These are phyloP conservation scores for Oscheius sp. DNA, from an alignment of 2,888 invertebrate species.

Conservation along the genomic window DNA sequence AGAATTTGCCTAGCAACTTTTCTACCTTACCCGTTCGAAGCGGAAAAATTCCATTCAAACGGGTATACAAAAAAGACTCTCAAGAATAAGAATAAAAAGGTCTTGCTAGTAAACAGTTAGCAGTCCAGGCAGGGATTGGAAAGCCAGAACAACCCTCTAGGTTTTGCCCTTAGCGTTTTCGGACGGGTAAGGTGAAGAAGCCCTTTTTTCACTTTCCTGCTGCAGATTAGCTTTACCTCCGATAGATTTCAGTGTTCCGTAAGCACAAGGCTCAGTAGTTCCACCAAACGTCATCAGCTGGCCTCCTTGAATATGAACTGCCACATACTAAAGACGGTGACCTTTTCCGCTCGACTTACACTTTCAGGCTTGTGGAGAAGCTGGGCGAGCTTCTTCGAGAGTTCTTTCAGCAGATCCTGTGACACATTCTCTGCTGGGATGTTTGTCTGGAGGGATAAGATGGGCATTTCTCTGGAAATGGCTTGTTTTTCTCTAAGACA, in stretches of 20 bases:
- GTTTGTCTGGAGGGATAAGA: conserved; percentile 46
- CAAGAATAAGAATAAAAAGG: no score
- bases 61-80: no score
- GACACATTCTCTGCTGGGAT: conserved; percentile 45
- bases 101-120: no score
- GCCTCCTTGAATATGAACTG: conserved; percentile 52
- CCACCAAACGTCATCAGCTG: conserved; percentile 54
- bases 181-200: no score
- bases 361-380: conserved; percentile 59
- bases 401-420: conserved; percentile 42
- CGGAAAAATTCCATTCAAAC: no score
- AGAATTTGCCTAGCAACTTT: no score
- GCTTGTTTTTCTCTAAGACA: no score
- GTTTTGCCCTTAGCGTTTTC: no score
- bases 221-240: background rate
- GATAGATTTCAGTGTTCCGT: conserved; percentile 21
- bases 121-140: no score
- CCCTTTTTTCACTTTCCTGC: no score
- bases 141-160: no score
- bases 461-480: conserved; percentile 43
- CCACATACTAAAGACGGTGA: conserved; percentile 50
- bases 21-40: no score
- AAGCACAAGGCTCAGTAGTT: conserved; percentile 40
- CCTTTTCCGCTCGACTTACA: conserved; percentile 41
- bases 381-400: conserved; percentile 51